Percentiles rank a stretch among this genome's conserved stretches.
These are phyloP conservation scores for Ophioderma brevispina DNA, from an alignment of 35 echinoderm and acorn worm genomes.

Conservation along the genomic window DNA sequence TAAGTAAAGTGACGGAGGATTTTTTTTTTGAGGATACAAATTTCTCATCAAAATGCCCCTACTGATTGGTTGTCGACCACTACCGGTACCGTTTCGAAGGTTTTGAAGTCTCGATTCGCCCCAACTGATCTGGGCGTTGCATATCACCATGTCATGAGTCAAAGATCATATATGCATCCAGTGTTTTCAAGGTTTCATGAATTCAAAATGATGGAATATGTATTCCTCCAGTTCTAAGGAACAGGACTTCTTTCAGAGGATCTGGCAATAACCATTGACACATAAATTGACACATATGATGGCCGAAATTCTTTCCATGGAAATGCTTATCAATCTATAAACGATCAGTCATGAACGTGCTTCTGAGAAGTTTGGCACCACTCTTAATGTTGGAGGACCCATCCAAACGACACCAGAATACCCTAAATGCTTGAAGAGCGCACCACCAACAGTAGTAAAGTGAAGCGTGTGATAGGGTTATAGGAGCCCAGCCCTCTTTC, in stretches of 20 bases:
- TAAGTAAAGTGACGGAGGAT: too few species aligned
- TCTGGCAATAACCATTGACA: slow-evolving; percentile 39
- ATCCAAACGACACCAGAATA: too few species aligned
- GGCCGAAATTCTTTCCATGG: slow-evolving; percentile 15
- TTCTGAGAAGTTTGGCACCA: neutral
- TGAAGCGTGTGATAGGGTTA: slow-evolving; percentile 24
- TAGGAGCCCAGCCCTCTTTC: neutral
- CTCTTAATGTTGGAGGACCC: slow-evolving; percentile 4
- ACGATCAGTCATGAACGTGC: neutral
- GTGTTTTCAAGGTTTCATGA: too few species aligned
- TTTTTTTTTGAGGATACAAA: too few species aligned
- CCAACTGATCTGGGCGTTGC: too few species aligned
- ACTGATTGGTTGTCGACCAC: too few species aligned
- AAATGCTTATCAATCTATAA: slow-evolving; percentile 24
- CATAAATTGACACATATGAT: slow-evolving; percentile 34
- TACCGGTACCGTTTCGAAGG: too few species aligned
- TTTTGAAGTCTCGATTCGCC: too few species aligned
- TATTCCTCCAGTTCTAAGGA: slow-evolving; percentile 34
- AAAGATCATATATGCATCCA: too few species aligned
- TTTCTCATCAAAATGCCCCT: too few species aligned
- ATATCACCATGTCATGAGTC: too few species aligned
- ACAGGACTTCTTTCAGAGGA: neutral
- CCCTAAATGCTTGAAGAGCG: neutral
- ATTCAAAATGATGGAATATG: slow-evolving; percentile 39
- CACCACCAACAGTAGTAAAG: slow-evolving; percentile 20